A percentile compares a stretch with the other conserved stretches of the same genome.
Conservation (phyloP, 2,113 vertebrate genomes). For the Cavia aperea region DNA sequence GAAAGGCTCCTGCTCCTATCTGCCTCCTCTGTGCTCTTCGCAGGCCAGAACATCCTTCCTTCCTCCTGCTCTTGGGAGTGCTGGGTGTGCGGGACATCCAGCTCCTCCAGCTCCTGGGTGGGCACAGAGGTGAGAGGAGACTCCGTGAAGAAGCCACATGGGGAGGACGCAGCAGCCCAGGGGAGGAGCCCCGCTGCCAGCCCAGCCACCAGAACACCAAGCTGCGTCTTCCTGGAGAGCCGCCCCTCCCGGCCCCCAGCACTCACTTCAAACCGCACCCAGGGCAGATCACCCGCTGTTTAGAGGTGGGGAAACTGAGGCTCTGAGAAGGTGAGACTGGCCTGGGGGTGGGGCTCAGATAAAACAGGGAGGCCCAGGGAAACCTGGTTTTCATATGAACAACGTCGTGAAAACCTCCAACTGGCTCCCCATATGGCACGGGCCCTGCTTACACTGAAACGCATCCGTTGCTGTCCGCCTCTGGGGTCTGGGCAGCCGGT, state of each 20-base stretch:
- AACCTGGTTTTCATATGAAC: no score
- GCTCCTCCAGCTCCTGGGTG: not conserved
- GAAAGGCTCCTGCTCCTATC: not conserved
- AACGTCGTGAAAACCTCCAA: not conserved
- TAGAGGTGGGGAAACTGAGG: not conserved
- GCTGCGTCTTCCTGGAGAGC: not conserved
- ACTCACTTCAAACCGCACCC: not conserved
- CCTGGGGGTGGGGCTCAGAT: not conserved
- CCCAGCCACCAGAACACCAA: rapidly evolving
- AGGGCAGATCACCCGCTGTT: not conserved
- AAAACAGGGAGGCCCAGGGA: not conserved
- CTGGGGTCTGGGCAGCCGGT: rapidly evolving
- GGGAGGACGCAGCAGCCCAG: not conserved
- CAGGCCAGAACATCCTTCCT: not conserved
- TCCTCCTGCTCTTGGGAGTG: not conserved
- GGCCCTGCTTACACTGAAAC: not conserved
- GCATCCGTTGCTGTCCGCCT: rapidly evolving
- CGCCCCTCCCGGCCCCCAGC: no score
- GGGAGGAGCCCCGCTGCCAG: not conserved
- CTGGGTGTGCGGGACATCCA: not conserved
- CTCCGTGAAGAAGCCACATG: not conserved
- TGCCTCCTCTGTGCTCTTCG: not conserved
- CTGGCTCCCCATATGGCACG: rapidly evolving
- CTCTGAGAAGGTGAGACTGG: not conserved
- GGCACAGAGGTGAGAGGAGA: not conserved